Base-by-base conservation (phyloP, 2,113 vertebrate species). In the Phocoena sinus region DNA sequence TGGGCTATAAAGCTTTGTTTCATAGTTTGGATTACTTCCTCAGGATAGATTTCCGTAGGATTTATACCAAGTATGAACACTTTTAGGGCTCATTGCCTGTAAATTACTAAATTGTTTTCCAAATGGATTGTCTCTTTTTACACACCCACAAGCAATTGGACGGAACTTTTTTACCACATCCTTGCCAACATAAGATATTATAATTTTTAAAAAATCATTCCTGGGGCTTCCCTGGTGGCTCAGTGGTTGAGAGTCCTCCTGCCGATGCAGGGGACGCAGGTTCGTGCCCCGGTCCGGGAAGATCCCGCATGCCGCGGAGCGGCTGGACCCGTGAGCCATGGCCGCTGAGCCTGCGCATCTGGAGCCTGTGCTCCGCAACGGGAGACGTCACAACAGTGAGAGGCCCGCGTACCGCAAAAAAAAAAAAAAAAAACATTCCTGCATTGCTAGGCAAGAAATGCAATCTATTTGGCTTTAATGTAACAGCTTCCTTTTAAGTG, bases 61-160 rank as follows among this genome's bases (percentile, higher is more conserved):
- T 94, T 95, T 93, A 21, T 77, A 84, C 10, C 58, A 56, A 53
- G 21, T 71, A 28, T 44, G 70, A 95, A 85, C 9, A 67, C 33
- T 25, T 60, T 68, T 13, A 87, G 50, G 62, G 20, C 56, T 53
- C 31, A 62, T 71, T 38, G 36, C 50, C 18, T 44, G 90, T 95
- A 44, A 33, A 70, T 95, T 65, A 95, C 89, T 87, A 80, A 93
- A 71, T 85, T 86, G 62, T 96, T 97, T 92, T 97, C 70, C 81
- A 91, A 94, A 88, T 76, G 70, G 28, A 71, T 44, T 81, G 15
- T 89, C 70, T 91, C 63, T 88, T 15, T 96, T 93, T 94, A 70
- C 6, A 87, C 53, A 60, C 38, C 60, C 76, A 26, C 26, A 50
- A 47, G 36, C 56, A 60, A 36, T 63, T 71, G 41, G 20, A 41